Conservation (phyloP, 1,140 invertebrate species). For the Drosophila melanica region DNA sequence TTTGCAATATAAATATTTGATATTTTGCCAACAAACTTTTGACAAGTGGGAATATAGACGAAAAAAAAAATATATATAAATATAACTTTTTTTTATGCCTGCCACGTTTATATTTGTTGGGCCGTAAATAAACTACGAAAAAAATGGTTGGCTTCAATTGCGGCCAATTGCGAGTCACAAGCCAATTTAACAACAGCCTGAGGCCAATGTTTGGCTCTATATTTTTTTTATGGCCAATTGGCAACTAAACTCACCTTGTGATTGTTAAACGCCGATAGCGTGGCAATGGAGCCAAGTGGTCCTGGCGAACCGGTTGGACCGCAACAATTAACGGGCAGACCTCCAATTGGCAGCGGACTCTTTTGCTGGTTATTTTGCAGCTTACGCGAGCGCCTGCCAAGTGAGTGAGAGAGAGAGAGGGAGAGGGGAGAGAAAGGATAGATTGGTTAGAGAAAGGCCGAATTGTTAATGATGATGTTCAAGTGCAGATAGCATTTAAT, state of each 20-base stretch:
- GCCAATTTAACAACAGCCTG: conserved; percentile 23
- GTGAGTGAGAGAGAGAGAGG: not conserved
- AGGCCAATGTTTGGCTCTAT: conserved; percentile 23
- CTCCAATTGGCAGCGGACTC: conserved; percentile 88
- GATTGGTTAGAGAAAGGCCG: not conserved
- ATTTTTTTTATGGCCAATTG: conserved; percentile 47
- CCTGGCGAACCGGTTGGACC: conserved; percentile 90
- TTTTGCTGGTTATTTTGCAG: conserved; percentile 90
- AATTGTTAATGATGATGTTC: conserved; percentile 30
- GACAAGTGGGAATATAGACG: not conserved
- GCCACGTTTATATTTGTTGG: conserved; percentile 57
- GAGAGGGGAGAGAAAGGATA: not conserved
- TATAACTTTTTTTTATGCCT: not conserved
- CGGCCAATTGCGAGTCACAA: conserved; percentile 56
- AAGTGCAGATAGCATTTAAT: conserved; percentile 34
- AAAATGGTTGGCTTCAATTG: conserved; percentile 35
- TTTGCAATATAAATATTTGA: not conserved
- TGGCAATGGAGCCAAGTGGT: conserved; percentile 92
- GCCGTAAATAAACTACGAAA: conserved; percentile 56
- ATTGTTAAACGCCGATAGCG: conserved; percentile 90
- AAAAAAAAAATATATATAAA: not conserved
- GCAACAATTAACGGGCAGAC: conserved; percentile 90
- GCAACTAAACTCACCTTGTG: conserved; percentile 86
- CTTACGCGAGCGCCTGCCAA: conserved; percentile 87
- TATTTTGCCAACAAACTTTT: not conserved